Conservation (phyloP, 2,797 vertebrate genomes). For the Masticophis lateralis region DNA sequence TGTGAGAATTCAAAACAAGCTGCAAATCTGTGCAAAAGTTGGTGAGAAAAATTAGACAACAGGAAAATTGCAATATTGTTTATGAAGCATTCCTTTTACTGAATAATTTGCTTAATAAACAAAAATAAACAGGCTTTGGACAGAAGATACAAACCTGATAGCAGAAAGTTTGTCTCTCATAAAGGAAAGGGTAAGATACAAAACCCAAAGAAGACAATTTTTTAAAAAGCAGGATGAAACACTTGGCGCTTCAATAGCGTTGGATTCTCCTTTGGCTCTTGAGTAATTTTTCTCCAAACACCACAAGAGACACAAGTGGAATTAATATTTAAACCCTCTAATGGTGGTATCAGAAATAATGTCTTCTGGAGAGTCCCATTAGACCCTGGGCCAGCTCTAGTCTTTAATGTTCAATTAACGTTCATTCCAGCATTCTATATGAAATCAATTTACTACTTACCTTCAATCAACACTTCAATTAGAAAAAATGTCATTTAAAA, state of each 20-base stretch:
- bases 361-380: slow-evolving; percentile 8
- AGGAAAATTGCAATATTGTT: slow-evolving; percentile 45
- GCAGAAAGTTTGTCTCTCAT: slow-evolving; percentile 55
- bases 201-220: slow-evolving; percentile 45
- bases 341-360: not conserved
- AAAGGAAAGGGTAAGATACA: slow-evolving; percentile 48
- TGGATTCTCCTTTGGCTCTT: slow-evolving; percentile 55
- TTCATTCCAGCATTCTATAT: slow-evolving; percentile 41
- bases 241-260: slow-evolving; percentile 34
- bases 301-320: slow-evolving; percentile 15
- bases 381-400: slow-evolving; percentile 29
- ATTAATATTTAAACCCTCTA: not conserved
- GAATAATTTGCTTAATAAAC: slow-evolving; percentile 62
- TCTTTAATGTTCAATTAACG: slow-evolving; percentile 1
- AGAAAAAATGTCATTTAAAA: slow-evolving; percentile 41
- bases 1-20: not conserved
- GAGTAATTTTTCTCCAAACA: slow-evolving; percentile 28
- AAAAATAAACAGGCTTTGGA: slow-evolving; percentile 48
- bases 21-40: not conserved
- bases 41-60: not conserved
- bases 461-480: slow-evolving; percentile 21
- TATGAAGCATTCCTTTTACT: slow-evolving; percentile 56
- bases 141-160: slow-evolving; percentile 58
- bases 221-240: not conserved
- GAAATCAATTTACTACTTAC: slow-evolving; percentile 52